These are phyloP conservation scores for Mesochorus sp. DNA, from an alignment of 2,888 invertebrate species.

Conservation along the genomic window DNA sequence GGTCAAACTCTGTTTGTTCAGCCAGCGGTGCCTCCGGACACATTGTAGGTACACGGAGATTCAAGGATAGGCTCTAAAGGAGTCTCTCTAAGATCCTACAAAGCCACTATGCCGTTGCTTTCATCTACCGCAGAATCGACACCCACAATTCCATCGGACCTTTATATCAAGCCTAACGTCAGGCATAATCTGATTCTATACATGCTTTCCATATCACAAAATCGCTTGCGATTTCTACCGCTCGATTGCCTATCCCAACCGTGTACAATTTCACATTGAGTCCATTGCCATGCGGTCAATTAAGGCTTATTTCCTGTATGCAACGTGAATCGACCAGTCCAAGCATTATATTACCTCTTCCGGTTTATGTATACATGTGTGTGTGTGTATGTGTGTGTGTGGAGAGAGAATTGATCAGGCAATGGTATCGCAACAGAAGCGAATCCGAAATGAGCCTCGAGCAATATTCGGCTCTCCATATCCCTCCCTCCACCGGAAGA, in stretches of 20 bases:
- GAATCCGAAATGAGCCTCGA: neutral
- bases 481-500: constrained; percentile 35
- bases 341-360: constrained; percentile 42
- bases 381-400: neutral
- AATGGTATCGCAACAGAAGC: constrained; percentile 30
- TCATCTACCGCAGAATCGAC: constrained; percentile 4
- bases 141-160: constrained; percentile 22
- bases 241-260: constrained; percentile 13
- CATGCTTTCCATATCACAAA: constrained; percentile 6
- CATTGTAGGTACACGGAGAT: constrained; percentile 23
- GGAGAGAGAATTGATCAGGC: constrained; percentile 18
- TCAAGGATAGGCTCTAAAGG: neutral
- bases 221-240: constrained; percentile 33
- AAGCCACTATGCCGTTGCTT: constrained; percentile 13
- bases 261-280: constrained; percentile 28
- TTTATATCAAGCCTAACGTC: constrained; percentile 27
- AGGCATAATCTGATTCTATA: constrained; percentile 33
- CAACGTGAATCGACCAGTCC: neutral
- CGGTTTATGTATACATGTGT: too few relatives aligned
- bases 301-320: constrained; percentile 46
- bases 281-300: constrained; percentile 44
- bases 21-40: neutral
- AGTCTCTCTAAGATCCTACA: constrained; percentile 7
- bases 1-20: neutral
- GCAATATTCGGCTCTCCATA: constrained; percentile 47